Base-by-base conservation (phyloP, 2,888 invertebrate species). In the Meteorus colon region DNA sequence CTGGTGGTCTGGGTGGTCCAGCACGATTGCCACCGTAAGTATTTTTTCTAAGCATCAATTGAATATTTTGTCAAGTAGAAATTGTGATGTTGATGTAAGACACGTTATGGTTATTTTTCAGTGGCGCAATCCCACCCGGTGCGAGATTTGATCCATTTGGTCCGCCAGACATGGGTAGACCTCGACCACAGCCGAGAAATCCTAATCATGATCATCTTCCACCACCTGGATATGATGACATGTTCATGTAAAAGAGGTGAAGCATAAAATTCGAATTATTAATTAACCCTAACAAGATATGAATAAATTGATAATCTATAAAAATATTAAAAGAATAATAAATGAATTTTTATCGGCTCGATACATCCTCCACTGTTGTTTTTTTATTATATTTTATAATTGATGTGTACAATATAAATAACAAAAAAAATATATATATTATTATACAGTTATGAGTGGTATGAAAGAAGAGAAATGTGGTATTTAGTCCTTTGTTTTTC, bases 61-160 rank as follows among this genome's bases (percentile, higher is more conserved):
- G 55, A 41, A 67, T 60, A 14, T 16, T 29, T 24, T 65, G 70
- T 37, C 16, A 34, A 72, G 14, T 41, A 55, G 19, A 27, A 48
- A 55, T 37, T 67, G 4, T 34, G 4, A 34, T 34, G 34, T 24
- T 24, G 24, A 24, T 24, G 34, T 34, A 34, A 34, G 4, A 41
- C 8, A 12, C 12, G 41, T 41, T 62, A 51, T 55, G 19, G 24
- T 60, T 69, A 74, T 74, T 77, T 88, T 88, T 60, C 88, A 94
- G 94, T 41, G 93, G 93, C 12, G 90, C 93, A 0, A 85, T 94
- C 14, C 96, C 95, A 1, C 96, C 96, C 0, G 95, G 96, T 16
- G 95, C 96, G 3, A 92, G 96, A 74, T 97, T 96, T 88, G 96
- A 97, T 90, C 97, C 96, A 0, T 95, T 96, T 87, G 94, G 95